Evolutionary conservation across 2,888 invertebrate species (phyloP), one percentile per base, ranked within the genome.

Genomic region (Agrotis clavis): DNA sequence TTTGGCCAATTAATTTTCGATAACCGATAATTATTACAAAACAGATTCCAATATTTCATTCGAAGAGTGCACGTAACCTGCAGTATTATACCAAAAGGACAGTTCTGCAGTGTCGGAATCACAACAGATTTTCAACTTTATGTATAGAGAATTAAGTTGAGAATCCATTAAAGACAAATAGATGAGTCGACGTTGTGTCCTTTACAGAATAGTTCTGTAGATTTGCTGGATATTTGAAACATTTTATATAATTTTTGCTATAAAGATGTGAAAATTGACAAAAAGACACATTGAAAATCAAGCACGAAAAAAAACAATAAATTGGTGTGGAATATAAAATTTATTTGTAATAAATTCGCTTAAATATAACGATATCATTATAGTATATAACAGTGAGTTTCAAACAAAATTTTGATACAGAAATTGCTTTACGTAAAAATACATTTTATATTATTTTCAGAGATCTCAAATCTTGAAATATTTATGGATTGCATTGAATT

Each of bases 271-370:
- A 4, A 5, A 4, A 3, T 30, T 30, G 4, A 30, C 14, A 13
- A 6, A 14, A 41, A 41, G 2, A 14, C 18, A 14, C 7, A 70
- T 47, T 11, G n/a, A 45, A 21, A 56, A 25, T 53, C 21, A 11
- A 35, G 21, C 13, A 47, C 13, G 19, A 4, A 57, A 1, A 56
- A 0, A 60, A 74, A 79, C 56, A 62, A 35, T 21, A 57, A n/a
- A 61, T 57, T 67, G 51, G 73, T 60, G 69, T 77, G 79, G 61
- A 79, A 84, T 84, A 84, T 84, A 84, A 84, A 84, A 84, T 84
- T 63, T 84, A 82, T 86, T 85, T 76, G 72, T 86, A 85, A 77
- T 85, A 86, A 85, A 83, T 85, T 86, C 75, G 61, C 85, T 85
- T 85, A 86, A 73, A 67, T 73, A 83, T 76, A 80, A 78, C 68